phyloP scores from a whole-genome alignment of 2,797 vertebrate species.

The Characodon lateralis region DNA sequence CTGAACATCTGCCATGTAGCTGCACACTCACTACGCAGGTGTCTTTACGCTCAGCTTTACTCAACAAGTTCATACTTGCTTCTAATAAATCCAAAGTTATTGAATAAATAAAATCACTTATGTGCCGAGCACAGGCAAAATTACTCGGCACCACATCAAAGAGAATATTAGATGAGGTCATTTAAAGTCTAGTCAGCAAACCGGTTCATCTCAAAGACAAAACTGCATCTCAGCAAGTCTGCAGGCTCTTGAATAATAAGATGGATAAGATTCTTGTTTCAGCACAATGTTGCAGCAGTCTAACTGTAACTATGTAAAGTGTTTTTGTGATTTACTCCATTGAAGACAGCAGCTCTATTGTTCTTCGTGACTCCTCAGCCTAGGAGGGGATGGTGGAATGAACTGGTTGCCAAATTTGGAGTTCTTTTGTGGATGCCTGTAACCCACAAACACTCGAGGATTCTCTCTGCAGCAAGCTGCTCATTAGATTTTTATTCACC shows the following conservation, averaged over 20 bases:
- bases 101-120: slow-evolving; percentile 44
- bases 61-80: slow-evolving; percentile 47
- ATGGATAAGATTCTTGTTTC: slow-evolving; percentile 42
- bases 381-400: slow-evolving; percentile 58
- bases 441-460: slow-evolving; percentile 64
- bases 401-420: slow-evolving; percentile 56
- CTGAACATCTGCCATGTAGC: slow-evolving; percentile 52
- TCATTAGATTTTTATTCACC: slow-evolving; percentile 42
- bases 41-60: slow-evolving; percentile 11
- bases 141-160: slow-evolving; percentile 53
- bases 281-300: slow-evolving; percentile 33
- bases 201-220: slow-evolving; percentile 49
- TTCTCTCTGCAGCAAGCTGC: slow-evolving; percentile 43
- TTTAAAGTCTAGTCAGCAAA: slow-evolving; percentile 70
- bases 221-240: slow-evolving; percentile 37
- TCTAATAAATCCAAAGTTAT: slow-evolving; percentile 30
- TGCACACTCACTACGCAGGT: slow-evolving; percentile 25
- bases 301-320: slow-evolving; percentile 33
- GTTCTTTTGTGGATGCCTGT: slow-evolving; percentile 33
- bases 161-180: slow-evolving; percentile 71
- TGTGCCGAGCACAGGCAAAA: slow-evolving; percentile 63
- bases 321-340: slow-evolving; percentile 55
- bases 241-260: slow-evolving; percentile 47
- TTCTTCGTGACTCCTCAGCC: slow-evolving; percentile 61
- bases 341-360: slow-evolving; percentile 66